These are phyloP conservation scores for Thryonomys swinderianus DNA, from an alignment of 2,113 vertebrate genomes.

Conservation along the genomic window DNA sequence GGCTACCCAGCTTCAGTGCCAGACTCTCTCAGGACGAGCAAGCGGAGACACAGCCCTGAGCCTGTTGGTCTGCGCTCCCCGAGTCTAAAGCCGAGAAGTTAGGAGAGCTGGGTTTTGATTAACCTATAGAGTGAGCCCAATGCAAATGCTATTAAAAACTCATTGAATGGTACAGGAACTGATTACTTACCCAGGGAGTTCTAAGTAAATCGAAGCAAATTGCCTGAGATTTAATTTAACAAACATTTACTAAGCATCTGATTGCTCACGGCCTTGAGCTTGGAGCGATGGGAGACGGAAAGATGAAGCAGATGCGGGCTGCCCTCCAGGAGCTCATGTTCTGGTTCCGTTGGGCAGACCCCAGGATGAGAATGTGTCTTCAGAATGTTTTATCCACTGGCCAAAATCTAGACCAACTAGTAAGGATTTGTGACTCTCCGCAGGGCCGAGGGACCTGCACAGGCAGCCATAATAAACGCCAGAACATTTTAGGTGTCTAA, in stretches of 20 bases:
- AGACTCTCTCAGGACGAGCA: background rate
- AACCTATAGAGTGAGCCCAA: slow-evolving; percentile 68
- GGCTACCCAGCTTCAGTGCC: background rate
- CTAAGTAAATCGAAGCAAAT: slow-evolving; percentile 82
- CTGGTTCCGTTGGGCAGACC: background rate
- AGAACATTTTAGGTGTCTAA: background rate
- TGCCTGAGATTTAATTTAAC: slow-evolving; percentile 82
- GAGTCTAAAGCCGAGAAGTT: background rate
- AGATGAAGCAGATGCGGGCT: background rate
- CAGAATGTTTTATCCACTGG: background rate
- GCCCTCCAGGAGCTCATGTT: background rate
- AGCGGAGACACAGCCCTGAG: background rate
- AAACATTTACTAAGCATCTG: slow-evolving; percentile 77
- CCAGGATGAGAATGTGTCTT: background rate
- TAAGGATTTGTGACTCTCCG: background rate
- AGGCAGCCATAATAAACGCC: background rate
- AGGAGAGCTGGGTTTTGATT: slow-evolving; percentile 70
- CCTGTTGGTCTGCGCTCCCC: background rate
- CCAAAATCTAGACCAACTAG: background rate
- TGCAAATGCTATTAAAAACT: slow-evolving; percentile 80
- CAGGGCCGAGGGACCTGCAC: background rate
- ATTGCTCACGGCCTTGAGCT: background rate
- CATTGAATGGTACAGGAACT: slow-evolving; percentile 79
- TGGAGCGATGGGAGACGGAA: background rate
- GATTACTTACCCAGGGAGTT: slow-evolving; percentile 82